Conservation (phyloP, 2,888 invertebrate genomes). For the Amiota communis region DNA sequence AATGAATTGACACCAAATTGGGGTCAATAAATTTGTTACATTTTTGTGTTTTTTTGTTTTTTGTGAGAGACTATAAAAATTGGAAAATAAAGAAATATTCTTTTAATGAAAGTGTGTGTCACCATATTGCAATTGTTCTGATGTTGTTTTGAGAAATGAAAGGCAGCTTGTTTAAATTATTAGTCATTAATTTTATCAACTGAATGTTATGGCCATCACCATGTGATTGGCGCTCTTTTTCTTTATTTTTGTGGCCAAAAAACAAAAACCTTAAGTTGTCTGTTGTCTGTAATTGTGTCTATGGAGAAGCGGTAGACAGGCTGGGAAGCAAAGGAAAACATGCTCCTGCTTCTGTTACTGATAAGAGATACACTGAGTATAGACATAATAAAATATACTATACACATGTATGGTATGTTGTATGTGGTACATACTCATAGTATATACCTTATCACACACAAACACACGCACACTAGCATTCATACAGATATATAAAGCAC, state of each 20-base stretch:
- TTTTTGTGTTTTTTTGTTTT: no score
- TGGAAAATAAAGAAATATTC: no score
- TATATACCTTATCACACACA: slow-evolving; percentile 45
- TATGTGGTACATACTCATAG: slow-evolving; percentile 27
- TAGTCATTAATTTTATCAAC: not conserved
- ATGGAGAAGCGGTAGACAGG: not conserved
- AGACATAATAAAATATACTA: slow-evolving; percentile 60
- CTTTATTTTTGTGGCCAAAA: not conserved
- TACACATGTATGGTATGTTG: no score
- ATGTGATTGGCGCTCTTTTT: slow-evolving; percentile 11
- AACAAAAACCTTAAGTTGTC: not conserved
- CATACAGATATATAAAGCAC: slow-evolving; percentile 44
- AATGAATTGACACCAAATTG: no score
- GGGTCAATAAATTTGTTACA: no score
- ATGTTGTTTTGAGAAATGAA: no score
- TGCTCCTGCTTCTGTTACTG: slow-evolving; percentile 41
- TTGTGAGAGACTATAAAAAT: no score
- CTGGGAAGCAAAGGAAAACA: not conserved
- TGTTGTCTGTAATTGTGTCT: not conserved
- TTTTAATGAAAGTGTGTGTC: no score
- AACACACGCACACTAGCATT: slow-evolving; percentile 47
- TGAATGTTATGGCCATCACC: not conserved
- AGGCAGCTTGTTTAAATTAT: not conserved
- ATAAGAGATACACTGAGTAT: slow-evolving; percentile 54
- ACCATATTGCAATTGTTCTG: no score